Percentiles rank a stretch among this genome's conserved stretches.
These are phyloP conservation scores for Cyanoliseus patagonus DNA, from an alignment of 2,113 vertebrate species.

Conservation along the genomic window DNA sequence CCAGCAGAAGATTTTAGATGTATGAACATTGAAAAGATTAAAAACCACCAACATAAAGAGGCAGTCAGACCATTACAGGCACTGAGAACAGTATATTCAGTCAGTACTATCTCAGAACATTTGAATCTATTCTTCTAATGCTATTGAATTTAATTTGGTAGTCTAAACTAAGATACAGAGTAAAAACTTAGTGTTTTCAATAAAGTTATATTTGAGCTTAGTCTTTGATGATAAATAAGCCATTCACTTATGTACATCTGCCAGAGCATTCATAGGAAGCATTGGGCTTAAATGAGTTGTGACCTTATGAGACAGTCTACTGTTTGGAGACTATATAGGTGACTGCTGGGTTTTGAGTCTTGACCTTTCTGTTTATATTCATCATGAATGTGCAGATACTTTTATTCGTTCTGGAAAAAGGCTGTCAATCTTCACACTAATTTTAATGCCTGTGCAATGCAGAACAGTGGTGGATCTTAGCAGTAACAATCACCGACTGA, in stretches of 20 bases:
- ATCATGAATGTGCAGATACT: constrained; percentile 61
- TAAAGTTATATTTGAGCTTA: constrained; percentile 23
- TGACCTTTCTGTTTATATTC: constrained; percentile 71
- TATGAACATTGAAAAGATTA: background rate
- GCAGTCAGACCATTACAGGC: background rate
- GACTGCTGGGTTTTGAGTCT: constrained; percentile 69
- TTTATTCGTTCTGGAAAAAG: constrained; percentile 64
- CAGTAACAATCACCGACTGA: constrained; percentile 49
- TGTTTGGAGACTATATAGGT: constrained; percentile 69
- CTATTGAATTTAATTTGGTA: background rate
- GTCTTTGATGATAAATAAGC: constrained; percentile 55
- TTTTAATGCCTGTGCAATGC: constrained; percentile 57
- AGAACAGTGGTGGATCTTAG: constrained; percentile 51
- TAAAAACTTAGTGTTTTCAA: constrained; percentile 2
- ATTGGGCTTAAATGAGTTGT: constrained; percentile 61
- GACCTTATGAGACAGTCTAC: constrained; percentile 64
- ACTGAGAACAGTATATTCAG: background rate
- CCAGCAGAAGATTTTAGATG: background rate
- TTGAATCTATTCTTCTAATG: background rate
- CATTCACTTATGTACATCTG: constrained; percentile 62
- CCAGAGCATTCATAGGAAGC: constrained; percentile 50
- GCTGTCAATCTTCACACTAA: constrained; percentile 61
- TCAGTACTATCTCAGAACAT: background rate
- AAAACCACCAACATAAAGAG: background rate
- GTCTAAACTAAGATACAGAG: background rate